These are phyloP conservation scores for Clarias laeviceps DNA, from an alignment of 2,797 vertebrate species.

Conservation along the genomic window DNA sequence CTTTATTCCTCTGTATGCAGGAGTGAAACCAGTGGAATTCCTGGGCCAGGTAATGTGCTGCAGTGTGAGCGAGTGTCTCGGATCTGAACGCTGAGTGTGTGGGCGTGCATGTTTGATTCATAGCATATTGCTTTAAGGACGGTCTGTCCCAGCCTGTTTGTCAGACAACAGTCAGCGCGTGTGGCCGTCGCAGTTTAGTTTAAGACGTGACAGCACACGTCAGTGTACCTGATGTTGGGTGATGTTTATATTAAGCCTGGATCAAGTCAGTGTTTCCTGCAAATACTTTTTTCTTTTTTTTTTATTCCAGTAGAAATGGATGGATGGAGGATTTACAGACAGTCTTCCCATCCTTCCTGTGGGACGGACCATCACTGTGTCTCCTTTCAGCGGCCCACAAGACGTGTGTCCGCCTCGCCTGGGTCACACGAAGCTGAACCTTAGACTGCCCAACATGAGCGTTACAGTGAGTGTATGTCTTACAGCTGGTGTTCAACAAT, in stretches of 20 bases:
- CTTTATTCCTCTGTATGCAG: slow-evolving; percentile 87
- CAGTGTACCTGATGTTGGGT: slow-evolving; percentile 22
- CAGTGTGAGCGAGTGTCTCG: not conserved
- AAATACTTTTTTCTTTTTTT: not conserved
- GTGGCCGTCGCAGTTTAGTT: not conserved
- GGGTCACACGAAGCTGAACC: slow-evolving; percentile 65
- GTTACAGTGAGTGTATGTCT: slow-evolving; percentile 76
- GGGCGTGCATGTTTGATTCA: slow-evolving; percentile 2
- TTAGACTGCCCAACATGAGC: slow-evolving; percentile 81
- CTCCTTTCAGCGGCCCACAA: slow-evolving; percentile 82
- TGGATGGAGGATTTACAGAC: slow-evolving; percentile 87
- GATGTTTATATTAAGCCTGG: slow-evolving; percentile 16
- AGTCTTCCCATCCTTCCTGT: slow-evolving; percentile 82
- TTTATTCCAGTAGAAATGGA: slow-evolving; percentile 78
- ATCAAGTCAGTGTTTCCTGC: not conserved
- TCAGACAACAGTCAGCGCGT: slow-evolving; percentile 14
- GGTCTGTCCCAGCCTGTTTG: slow-evolving; percentile 5
- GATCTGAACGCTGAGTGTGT: slow-evolving; percentile 6
- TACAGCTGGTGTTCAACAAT: not conserved
- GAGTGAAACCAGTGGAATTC: slow-evolving; percentile 82
- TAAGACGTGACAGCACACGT: slow-evolving; percentile 19
- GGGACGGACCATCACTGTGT: slow-evolving; percentile 86
- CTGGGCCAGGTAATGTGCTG: slow-evolving; percentile 81
- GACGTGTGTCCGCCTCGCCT: slow-evolving; percentile 83
- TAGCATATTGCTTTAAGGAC: slow-evolving; percentile 15